A percentile compares a stretch with the other conserved stretches of the same genome.
These are phyloP conservation scores for Caenorhabditis plicata DNA, from an alignment of 2,888 invertebrate species.

Conservation along the genomic window DNA sequence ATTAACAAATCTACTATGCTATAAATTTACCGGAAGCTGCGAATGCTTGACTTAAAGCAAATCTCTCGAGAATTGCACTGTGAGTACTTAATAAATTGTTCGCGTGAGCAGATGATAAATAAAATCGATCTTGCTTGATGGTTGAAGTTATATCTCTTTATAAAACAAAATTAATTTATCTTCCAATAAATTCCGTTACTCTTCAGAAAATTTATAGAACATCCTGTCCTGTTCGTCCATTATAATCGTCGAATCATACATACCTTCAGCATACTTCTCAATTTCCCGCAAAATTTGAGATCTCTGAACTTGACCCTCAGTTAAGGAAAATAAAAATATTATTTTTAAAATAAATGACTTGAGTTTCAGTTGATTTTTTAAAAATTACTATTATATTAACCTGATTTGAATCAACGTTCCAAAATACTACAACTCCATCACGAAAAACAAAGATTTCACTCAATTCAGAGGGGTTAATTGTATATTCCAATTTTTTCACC, in stretches of 20 bases:
- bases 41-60: slow-evolving; percentile 91
- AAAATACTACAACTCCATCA: slow-evolving; percentile 60
- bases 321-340: neutral
- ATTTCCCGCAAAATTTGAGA: slow-evolving; percentile 41
- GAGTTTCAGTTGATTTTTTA: neutral
- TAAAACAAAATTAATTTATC: neutral
- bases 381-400: slow-evolving; percentile 4
- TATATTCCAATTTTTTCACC: slow-evolving; percentile 48
- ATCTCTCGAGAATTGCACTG: slow-evolving; percentile 77
- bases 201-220: slow-evolving; percentile 32
- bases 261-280: slow-evolving; percentile 27
- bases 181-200: slow-evolving; percentile 7
- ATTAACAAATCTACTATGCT: neutral
- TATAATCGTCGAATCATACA: slow-evolving; percentile 38
- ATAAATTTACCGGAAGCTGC: slow-evolving; percentile 74
- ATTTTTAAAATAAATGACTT: neutral
- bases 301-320: slow-evolving; percentile 23
- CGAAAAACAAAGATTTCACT: slow-evolving; percentile 54
- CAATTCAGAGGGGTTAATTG: slow-evolving; percentile 42
- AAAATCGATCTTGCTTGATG: slow-evolving; percentile 37
- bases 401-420: slow-evolving; percentile 50
- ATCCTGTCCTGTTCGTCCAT: slow-evolving; percentile 43
- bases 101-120: slow-evolving; percentile 23
- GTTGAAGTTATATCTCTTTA: slow-evolving; percentile 15
- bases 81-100: too few relatives aligned